Percentiles rank a stretch among this genome's conserved stretches.
Evolutionary conservation across 2,888 invertebrate genomes (phyloP).

Genomic region (Byasa hedistus): DNA sequence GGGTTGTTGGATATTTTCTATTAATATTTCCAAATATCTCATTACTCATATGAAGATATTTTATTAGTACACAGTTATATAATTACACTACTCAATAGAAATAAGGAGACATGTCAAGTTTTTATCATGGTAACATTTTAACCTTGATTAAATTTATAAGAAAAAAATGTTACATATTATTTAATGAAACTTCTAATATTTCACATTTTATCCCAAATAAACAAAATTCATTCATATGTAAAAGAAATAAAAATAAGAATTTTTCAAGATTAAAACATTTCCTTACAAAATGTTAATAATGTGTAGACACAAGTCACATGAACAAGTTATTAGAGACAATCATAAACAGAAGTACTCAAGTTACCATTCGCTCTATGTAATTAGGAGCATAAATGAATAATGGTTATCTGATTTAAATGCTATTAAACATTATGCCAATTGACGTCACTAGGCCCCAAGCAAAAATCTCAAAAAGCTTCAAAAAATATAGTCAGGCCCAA

Average conservation of each 20-base stretch:
- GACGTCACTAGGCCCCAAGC: slow-evolving; percentile 1
- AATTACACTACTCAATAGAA: slow-evolving; percentile 30
- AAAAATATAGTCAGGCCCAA: slow-evolving; percentile 8
- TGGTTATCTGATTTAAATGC: slow-evolving; percentile 20
- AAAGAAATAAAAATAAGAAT: not conserved
- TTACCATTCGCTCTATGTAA: not conserved
- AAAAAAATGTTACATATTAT: not conserved
- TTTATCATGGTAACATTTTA: slow-evolving; percentile 15
- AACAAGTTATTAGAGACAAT: not conserved
- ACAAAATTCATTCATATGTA: not conserved
- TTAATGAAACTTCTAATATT: slow-evolving; percentile 1
- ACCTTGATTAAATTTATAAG: slow-evolving; percentile 18
- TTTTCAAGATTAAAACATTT: slow-evolving; percentile 21
- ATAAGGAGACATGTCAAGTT: slow-evolving; percentile 24
- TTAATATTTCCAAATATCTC: not conserved
- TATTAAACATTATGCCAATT: not conserved
- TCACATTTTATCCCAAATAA: not conserved
- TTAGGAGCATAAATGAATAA: not conserved
- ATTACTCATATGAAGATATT: slow-evolving; percentile 7
- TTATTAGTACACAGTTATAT: slow-evolving; percentile 7
- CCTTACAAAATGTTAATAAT: slow-evolving; percentile 17
- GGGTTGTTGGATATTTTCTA: no score
- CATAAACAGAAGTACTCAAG: not conserved
- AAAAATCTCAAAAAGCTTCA: slow-evolving; percentile 2
- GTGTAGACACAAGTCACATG: slow-evolving; percentile 3